Evolutionary conservation across 2,797 vertebrate genomes (phyloP), one percentile per base, ranked within the genome.

Genomic region (Syngnathus acus): DNA sequence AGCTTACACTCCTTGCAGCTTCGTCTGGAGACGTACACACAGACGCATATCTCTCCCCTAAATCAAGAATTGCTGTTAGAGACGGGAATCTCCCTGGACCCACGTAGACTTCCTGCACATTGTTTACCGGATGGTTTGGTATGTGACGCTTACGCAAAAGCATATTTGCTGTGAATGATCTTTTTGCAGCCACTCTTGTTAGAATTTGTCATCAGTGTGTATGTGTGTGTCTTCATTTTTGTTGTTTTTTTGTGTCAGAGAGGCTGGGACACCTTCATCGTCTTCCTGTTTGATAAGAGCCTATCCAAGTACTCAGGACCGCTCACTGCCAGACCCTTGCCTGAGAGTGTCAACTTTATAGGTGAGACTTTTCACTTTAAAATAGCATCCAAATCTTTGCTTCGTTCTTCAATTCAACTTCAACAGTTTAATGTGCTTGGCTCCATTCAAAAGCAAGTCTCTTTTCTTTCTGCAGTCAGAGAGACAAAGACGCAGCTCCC

Each of bases 271-370:
- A 95, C 90, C 85, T 98, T 92, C 84, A 95, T 97, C 81, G 94
- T 99, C 51, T 99, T 96, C 86, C 89, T 99, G 67, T 99, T 99
- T 77, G 95, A 99, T 87, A 98, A 96, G 92, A 98, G 95, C 86
- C 91, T 92, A 72, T 95, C 91, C 71, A 94, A 95, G 72, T 99
- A 98, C 65, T 93, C 94, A 59, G 97, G 97, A 62, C 95, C 97
- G 0, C 94, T 98, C 80, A 94, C 94, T 74, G 93, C 95, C 71
- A 93, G 97, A 81, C 93, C 90, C 66, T 90, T 98, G 70, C 96
- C 97, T 72, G 95, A 99, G 69, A 96, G 93, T 72, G 96, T 99
- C 72, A 98, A 98, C 91, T 99, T 96, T 72, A 98, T 99, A 70
- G 96, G 97, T 99, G 86, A 89, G 93, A 90, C 72, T 58, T 62